Evolutionary conservation across 2,888 invertebrate species (phyloP).

Genomic region (Dasysyrphus albostriatus): DNA sequence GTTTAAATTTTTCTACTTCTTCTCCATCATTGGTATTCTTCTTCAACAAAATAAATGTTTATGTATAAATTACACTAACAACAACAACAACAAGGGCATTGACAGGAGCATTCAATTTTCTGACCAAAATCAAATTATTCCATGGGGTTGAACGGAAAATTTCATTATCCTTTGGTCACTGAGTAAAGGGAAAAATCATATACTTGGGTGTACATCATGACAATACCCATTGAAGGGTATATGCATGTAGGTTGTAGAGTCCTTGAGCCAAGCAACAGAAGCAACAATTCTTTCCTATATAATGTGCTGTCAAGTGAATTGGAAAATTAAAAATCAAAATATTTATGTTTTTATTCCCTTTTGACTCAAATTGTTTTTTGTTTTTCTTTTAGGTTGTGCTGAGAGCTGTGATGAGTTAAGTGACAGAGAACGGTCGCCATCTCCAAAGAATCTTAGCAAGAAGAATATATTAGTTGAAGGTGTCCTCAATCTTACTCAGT

Average conservation of each 20-base stretch:
- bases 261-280: constrained; percentile 44
- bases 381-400: constrained; percentile 79
- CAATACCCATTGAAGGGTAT: constrained; percentile 48
- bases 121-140: constrained; percentile 78
- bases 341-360: constrained; percentile 72
- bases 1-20: background rate
- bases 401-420: constrained; percentile 78
- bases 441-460: constrained; percentile 79
- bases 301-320: constrained; percentile 79
- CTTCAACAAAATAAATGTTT: constrained; percentile 55
- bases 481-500: constrained; percentile 80
- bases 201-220: constrained; percentile 11
- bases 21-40: constrained; percentile 53
- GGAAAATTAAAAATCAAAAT: constrained; percentile 83
- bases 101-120: constrained; percentile 76
- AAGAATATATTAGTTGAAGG: constrained; percentile 78
- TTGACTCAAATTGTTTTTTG: constrained; percentile 38
- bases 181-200: constrained; percentile 50
- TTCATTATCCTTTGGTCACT: constrained; percentile 74
- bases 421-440: constrained; percentile 69
- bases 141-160: constrained; percentile 77
- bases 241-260: background rate
- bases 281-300: constrained; percentile 25
- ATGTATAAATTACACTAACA: constrained; percentile 69
- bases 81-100: constrained; percentile 62